phyloP scores from a whole-genome alignment of 2,113 vertebrate species.

The Paramisgurnus dabryanus region DNA sequence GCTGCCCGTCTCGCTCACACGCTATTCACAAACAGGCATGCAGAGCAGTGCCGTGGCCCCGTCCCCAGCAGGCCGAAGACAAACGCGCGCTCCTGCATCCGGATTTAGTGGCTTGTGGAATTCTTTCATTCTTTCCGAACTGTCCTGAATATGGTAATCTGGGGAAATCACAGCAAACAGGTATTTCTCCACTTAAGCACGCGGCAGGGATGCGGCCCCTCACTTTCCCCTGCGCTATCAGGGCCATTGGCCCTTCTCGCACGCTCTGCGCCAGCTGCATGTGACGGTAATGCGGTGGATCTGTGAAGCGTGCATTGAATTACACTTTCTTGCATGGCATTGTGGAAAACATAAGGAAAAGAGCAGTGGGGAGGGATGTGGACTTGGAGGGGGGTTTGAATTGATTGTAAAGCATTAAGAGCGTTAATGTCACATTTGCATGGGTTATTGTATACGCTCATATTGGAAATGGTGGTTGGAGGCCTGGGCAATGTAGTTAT shows the following conservation, averaged over 20 bases:
- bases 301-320: conserved; percentile 68
- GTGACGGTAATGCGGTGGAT: conserved; percentile 65
- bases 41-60: conserved; percentile 68
- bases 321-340: conserved; percentile 48
- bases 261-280: conserved; percentile 71
- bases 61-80: conserved; percentile 80
- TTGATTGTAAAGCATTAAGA: conserved; percentile 8
- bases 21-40: conserved; percentile 76
- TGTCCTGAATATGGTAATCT: conserved; percentile 91
- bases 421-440: conserved; percentile 53
- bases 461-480: no score
- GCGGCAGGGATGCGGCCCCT: conserved; percentile 64
- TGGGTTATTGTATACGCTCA: conserved; percentile 48
- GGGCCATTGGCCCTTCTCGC: conserved; percentile 8
- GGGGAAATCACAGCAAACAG: conserved; percentile 82
- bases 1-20: conserved; percentile 48
- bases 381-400: not conserved
- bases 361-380: no score
- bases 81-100: conserved; percentile 80
- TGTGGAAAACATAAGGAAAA: not conserved
- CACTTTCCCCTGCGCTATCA: not conserved
- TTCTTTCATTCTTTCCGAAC: conserved; percentile 77
- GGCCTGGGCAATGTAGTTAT: no score
- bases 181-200: conserved; percentile 85
- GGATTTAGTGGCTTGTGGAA: conserved; percentile 72